Evolutionary conservation across 1,140 invertebrate genomes (phyloP).

Genomic region (Bombus confusus): DNA sequence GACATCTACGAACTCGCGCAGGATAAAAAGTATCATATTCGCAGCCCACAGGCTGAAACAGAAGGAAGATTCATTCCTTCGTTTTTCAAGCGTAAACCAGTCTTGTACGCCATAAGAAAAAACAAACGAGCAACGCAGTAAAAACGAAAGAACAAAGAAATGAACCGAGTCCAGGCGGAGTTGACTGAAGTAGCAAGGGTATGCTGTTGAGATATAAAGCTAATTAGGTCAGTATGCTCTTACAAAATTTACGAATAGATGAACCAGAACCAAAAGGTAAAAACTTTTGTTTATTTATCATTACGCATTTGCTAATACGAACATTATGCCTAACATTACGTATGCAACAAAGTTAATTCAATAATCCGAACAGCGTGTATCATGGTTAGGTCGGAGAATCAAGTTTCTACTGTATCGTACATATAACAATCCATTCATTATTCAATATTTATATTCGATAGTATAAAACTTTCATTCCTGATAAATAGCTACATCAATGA

Average conservation of each 20-base stretch:
- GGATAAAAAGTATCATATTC: background rate
- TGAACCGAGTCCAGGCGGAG: slow-evolving; percentile 1
- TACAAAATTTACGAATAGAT: slow-evolving; percentile 13
- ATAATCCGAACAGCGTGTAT: no score
- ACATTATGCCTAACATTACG: background rate
- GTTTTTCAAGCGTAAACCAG: slow-evolving; percentile 19
- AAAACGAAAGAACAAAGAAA: slow-evolving; percentile 14
- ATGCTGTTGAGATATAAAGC: background rate
- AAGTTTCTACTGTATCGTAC: no score
- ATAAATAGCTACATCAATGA: no score
- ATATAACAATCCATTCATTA: no score
- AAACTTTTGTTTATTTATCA: background rate
- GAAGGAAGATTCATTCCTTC: slow-evolving; percentile 18
- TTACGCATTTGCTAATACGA: no score
- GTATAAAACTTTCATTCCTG: no score
- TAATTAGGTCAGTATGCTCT: slow-evolving; percentile 42
- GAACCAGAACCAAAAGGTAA: background rate
- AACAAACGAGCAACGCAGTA: background rate
- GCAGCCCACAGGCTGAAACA: background rate
- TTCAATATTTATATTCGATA: no score
- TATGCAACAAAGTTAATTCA: no score
- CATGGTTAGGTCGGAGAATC: no score
- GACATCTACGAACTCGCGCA: no score
- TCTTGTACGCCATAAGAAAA: no score
- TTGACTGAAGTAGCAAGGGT: slow-evolving; percentile 2